phyloP scores from a whole-genome alignment of 2,113 vertebrate species.

The Rhabdomys dilectus region DNA sequence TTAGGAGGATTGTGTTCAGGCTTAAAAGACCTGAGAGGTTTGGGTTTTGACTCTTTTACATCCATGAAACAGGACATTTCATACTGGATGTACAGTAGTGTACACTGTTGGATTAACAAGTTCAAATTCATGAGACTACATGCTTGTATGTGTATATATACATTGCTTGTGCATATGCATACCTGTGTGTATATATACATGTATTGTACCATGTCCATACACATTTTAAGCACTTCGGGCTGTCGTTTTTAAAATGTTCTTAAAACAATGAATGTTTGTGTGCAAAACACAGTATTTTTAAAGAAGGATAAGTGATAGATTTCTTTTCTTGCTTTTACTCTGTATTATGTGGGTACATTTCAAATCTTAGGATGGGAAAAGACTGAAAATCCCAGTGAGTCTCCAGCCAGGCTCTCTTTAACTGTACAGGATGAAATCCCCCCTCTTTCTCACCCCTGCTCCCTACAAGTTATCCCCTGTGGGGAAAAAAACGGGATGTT shows the following conservation, averaged over 20 bases:
- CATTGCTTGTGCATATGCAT: slow-evolving; percentile 80
- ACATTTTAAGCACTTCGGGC: slow-evolving; percentile 90
- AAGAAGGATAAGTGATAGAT: slow-evolving; percentile 81
- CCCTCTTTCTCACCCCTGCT: slow-evolving; percentile 31
- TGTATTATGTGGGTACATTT: slow-evolving; percentile 75
- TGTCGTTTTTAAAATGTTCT: slow-evolving; percentile 86
- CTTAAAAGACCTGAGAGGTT: slow-evolving; percentile 79
- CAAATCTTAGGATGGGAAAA: slow-evolving; percentile 75
- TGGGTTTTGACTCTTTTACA: slow-evolving; percentile 80
- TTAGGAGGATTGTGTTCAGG: slow-evolving; percentile 81
- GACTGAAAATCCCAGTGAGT: slow-evolving; percentile 75
- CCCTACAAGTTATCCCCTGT: slow-evolving; percentile 59
- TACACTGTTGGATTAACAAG: slow-evolving; percentile 83
- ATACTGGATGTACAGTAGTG: slow-evolving; percentile 84
- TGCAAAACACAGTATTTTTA: slow-evolving; percentile 89
- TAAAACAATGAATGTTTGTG: slow-evolving; percentile 89
- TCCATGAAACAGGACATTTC: slow-evolving; percentile 77
- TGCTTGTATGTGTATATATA: slow-evolving; percentile 81
- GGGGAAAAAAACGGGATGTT: slow-evolving; percentile 60
- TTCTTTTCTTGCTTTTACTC: slow-evolving; percentile 76
- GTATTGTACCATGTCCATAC: slow-evolving; percentile 82
- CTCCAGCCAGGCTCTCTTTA: slow-evolving; percentile 65
- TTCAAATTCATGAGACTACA: slow-evolving; percentile 75
- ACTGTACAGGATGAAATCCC: slow-evolving; percentile 75
- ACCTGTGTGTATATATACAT: slow-evolving; percentile 80